Conservation (phyloP, 1,140 invertebrate species). For the Lithobius niger region DNA sequence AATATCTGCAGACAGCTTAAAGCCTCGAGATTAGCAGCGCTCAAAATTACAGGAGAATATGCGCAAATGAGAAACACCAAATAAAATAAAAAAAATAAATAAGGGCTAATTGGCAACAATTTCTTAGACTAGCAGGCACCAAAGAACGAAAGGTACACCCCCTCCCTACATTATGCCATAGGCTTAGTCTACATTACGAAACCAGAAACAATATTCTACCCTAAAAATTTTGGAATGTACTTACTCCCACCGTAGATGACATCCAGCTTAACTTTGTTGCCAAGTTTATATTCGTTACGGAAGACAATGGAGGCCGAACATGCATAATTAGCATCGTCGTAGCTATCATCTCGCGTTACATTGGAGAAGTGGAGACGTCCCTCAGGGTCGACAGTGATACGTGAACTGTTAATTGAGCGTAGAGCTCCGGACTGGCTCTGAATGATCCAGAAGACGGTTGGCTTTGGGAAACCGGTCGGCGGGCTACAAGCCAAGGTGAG, state of each 20-base stretch:
- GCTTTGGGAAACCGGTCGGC: constrained; percentile 86
- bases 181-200: too few relatives aligned
- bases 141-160: too few relatives aligned
- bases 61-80: too few relatives aligned
- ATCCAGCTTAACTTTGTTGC: constrained; percentile 58
- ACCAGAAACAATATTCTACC: too few relatives aligned
- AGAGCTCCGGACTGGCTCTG: constrained; percentile 54
- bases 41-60: too few relatives aligned
- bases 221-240: not conserved
- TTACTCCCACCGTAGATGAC: constrained; percentile 56
- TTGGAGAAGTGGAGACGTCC: constrained; percentile 90
- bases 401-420: constrained; percentile 76
- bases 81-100: too few relatives aligned
- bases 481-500: constrained; percentile 75
- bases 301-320: constrained; percentile 77
- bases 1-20: too few relatives aligned
- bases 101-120: too few relatives aligned
- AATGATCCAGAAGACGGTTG: constrained; percentile 84
- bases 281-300: constrained; percentile 77
- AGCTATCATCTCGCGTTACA: constrained; percentile 68
- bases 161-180: too few relatives aligned
- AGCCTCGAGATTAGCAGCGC: too few relatives aligned
- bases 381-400: constrained; percentile 87
- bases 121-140: too few relatives aligned
- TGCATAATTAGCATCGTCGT: constrained; percentile 67